A percentile compares a stretch with the other conserved stretches of the same genome.
Conservation (phyloP, 2,797 vertebrate genomes). For the Choloepus didactylus region DNA sequence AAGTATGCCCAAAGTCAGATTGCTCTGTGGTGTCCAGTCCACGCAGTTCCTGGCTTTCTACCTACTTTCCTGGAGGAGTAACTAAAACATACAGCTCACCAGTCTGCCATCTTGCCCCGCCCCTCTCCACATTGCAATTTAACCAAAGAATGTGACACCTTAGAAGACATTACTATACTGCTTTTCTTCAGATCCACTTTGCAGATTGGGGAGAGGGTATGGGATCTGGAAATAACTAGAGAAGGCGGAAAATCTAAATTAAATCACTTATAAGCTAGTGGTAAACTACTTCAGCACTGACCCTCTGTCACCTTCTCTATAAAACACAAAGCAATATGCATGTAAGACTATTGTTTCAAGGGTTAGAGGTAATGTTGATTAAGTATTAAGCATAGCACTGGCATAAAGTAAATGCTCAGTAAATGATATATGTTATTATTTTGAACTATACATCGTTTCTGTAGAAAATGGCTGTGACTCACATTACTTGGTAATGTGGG, state of each 20-base stretch:
- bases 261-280: not conserved
- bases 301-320: not conserved
- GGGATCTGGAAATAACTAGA: not conserved
- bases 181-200: not conserved
- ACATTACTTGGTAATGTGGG: not conserved
- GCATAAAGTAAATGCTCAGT: not conserved
- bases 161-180: not conserved
- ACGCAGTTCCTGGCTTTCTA: no score
- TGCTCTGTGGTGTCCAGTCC: no score
- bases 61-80: no score
- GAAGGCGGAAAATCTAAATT: no score
- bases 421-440: not conserved
- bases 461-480: not conserved
- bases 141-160: not conserved
- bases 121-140: not conserved
- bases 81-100: no score
- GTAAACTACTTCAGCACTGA: not conserved
- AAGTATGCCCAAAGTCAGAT: no score
- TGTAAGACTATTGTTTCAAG: not conserved
- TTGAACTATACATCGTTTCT: not conserved
- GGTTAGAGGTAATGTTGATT: not conserved
- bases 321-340: not conserved
- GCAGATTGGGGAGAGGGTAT: not conserved
- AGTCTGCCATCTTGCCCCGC: no score
- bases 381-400: not conserved